Base-by-base conservation (phyloP, 2,888 invertebrate genomes). In the Eledona agricola region DNA sequence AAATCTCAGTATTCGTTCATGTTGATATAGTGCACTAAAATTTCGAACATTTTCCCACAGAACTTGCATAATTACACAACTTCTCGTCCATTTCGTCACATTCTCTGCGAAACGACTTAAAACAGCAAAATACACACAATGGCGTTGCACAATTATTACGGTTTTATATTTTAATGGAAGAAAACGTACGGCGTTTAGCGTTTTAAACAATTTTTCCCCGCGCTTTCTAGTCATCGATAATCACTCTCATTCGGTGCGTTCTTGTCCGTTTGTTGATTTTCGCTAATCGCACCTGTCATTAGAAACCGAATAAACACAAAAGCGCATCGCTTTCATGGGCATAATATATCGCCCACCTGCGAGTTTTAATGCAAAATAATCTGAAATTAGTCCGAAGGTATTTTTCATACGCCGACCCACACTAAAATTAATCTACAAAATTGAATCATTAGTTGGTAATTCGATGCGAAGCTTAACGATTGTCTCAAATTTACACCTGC, bases 261-360 rank as follows among this genome's bases (percentile, higher is more conserved):
- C 29, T 40, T 42, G 31, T 42, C 42, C 29, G 29, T 29, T 26
- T 22, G 29, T 31, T 29, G 26, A 16, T 34, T 46, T 29, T 46
- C 26, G 26, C 25, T 19, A 12, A 16, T 34, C 34, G 19, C 46
- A 46, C 46, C 46, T 46, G 46, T 46, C 46, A 46, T 34, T 23
- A 16, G 29, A 20, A 22, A 32, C 9, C 12, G 23, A 32, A 43
- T 32, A 31, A n/a, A 43, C 43, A 34, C 35, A 46, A 46, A 42
- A 42, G 42, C 42, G 29, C 42, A 40, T 26, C 26, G 19, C 46
- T 25, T 34, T 35, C 25, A 23, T 23, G 23, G 32, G 13, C 20
- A 56, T 63, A 59, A 64, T 62, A 64, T 63, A 64, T 63, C 35
- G 57, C 37, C 58, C 64, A 65, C 58, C 63, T 65, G 64, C 64